Conservation (phyloP, 1,140 invertebrate genomes). For the Protaetia brevitarsis region DNA sequence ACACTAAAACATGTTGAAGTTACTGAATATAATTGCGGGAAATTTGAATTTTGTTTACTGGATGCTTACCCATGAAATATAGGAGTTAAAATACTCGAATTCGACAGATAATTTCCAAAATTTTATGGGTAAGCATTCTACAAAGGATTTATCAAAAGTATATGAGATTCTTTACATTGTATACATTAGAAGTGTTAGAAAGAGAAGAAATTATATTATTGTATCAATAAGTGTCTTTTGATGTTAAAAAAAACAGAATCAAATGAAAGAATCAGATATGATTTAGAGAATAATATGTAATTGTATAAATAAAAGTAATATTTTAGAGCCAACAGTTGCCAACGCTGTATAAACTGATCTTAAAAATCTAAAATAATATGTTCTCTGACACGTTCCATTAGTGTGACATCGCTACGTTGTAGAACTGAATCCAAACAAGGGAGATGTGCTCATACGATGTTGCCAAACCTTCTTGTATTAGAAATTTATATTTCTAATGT, state of each 20-base stretch:
- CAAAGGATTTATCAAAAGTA: not conserved
- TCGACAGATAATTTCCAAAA: not conserved
- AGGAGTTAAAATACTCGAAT: not conserved
- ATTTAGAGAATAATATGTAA: not conserved
- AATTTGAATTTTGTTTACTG: not conserved
- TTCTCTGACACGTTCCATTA: too few relatives aligned
- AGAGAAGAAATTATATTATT: constrained; percentile 24
- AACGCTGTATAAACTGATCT: too few relatives aligned
- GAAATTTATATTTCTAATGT: too few relatives aligned
- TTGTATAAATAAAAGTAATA: not conserved
- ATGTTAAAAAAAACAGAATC: constrained; percentile 23
- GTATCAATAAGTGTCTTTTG: constrained; percentile 34
- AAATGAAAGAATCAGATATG: not conserved
- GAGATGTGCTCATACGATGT: too few relatives aligned
- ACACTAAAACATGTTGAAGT: too few relatives aligned
- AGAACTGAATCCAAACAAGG: too few relatives aligned
- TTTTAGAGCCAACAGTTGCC: too few relatives aligned
- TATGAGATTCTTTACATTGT: constrained; percentile 31
- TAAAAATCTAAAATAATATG: too few relatives aligned
- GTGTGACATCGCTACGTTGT: too few relatives aligned
- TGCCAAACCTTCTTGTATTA: too few relatives aligned
- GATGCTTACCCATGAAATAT: not conserved
- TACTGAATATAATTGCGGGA: too few relatives aligned
- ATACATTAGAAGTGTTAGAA: constrained; percentile 31
- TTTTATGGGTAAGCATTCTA: not conserved